Conservation (phyloP, 2,888 invertebrate species). For the Mongoloraphidia duomilia region DNA sequence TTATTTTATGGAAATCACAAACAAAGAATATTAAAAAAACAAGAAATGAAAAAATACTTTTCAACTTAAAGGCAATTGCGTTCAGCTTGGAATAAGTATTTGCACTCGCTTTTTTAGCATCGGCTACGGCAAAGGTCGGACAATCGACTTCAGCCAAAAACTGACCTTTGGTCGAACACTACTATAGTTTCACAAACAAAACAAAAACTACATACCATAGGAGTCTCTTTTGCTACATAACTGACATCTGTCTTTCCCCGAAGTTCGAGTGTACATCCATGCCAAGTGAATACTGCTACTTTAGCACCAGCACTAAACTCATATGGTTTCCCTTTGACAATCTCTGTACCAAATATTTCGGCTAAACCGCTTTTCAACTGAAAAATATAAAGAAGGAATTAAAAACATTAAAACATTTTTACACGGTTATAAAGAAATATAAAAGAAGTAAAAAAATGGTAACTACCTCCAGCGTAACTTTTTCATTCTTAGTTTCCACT, state of each 20-base stretch:
- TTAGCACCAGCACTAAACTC: constrained; percentile 82
- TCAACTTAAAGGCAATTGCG: no score
- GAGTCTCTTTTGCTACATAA: constrained; percentile 91
- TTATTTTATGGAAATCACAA: no score
- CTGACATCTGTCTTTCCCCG: constrained; percentile 83
- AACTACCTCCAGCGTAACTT: constrained; percentile 59
- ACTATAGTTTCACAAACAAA: not conserved
- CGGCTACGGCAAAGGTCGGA: no score
- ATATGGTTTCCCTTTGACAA: constrained; percentile 85
- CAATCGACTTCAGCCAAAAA: no score
- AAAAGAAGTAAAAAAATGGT: not conserved
- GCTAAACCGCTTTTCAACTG: constrained; percentile 81
- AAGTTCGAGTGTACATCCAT: constrained; percentile 78
- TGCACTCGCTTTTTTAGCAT: no score
- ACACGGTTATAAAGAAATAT: not conserved
- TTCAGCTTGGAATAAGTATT: no score
- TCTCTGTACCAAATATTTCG: constrained; percentile 92
- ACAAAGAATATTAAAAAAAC: no score
- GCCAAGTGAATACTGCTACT: constrained; percentile 92
- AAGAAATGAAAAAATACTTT: no score
- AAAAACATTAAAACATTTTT: not conserved
- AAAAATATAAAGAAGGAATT: constrained; percentile 14
- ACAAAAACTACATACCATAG: constrained; percentile 56
- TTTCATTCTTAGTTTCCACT: constrained; percentile 76
- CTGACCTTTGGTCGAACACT: no score